These are phyloP conservation scores for Aphidius colemani DNA, from an alignment of 2,888 invertebrate genomes.

Conservation along the genomic window DNA sequence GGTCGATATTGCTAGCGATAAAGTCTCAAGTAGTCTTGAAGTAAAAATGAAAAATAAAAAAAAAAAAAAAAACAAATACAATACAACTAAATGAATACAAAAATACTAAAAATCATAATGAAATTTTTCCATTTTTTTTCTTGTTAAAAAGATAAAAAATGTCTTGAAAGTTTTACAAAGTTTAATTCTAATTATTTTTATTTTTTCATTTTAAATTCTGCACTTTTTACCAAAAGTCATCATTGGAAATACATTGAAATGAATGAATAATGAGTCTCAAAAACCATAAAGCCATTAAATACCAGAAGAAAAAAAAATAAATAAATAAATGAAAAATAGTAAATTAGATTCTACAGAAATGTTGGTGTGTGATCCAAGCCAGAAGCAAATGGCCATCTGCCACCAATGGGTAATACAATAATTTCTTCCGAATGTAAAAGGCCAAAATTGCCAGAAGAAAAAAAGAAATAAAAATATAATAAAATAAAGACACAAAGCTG, in stretches of 20 bases:
- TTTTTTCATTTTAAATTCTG: too few species aligned
- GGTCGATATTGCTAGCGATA: conserved; percentile 20
- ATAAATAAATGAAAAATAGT: not conserved
- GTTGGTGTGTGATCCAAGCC: not conserved
- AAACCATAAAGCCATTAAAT: too few species aligned
- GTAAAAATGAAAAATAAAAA: conserved; percentile 15
- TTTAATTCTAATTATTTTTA: not conserved
- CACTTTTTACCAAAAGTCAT: too few species aligned
- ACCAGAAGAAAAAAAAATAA: not conserved
- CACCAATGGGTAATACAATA: conserved; percentile 4
- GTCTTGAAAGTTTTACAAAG: too few species aligned
- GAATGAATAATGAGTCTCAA: too few species aligned
- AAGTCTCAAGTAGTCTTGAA: conserved; percentile 12
- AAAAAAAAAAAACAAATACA: conserved; percentile 4
- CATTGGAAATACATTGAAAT: not conserved
- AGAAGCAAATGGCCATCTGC: not conserved
- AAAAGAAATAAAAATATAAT: not conserved
- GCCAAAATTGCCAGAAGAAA: not conserved
- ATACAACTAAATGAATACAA: not conserved
- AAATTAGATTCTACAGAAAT: not conserved
- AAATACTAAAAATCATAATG: too few species aligned
- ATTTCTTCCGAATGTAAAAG: not conserved
- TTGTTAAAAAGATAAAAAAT: too few species aligned
- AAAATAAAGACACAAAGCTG: conserved; percentile 21
- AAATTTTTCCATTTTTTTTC: too few species aligned